phyloP scores from a whole-genome alignment of 2,113 vertebrate species.

The Tenebrosternarchus preto region DNA sequence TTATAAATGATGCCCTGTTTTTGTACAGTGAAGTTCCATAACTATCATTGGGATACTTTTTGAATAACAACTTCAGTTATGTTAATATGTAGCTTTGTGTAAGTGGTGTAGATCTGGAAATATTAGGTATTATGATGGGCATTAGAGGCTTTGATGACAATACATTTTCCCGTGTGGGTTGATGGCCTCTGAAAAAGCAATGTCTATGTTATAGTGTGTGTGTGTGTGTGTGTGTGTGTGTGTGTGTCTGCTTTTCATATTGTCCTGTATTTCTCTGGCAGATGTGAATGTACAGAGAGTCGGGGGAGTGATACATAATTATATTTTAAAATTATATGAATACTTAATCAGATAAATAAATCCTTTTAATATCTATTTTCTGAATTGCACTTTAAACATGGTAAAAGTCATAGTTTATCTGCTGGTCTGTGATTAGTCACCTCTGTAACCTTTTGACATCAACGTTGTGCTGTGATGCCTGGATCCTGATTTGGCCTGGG shows the following conservation, averaged over 20 bases:
- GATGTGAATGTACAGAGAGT: constrained; percentile 45
- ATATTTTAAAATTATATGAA: too few relatives aligned
- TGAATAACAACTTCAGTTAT: background rate
- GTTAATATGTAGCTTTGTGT: background rate
- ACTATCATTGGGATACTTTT: too few relatives aligned
- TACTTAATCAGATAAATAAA: too few relatives aligned
- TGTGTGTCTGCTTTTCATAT: constrained; percentile 36
- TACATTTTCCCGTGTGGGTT: background rate
- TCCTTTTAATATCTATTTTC: too few relatives aligned
- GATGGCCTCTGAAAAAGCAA: too few relatives aligned
- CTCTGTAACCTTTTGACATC: constrained; percentile 9
- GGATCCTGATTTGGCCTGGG: constrained; percentile 11
- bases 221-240: constrained; percentile 28
- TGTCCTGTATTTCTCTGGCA: constrained; percentile 48
- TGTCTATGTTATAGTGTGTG: background rate
- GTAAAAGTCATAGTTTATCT: background rate
- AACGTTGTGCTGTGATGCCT: constrained; percentile 14
- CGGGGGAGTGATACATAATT: background rate
- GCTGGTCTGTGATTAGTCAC: background rate
- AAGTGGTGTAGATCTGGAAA: background rate
- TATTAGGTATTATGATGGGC: background rate
- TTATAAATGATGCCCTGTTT: too few relatives aligned
- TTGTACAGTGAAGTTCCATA: too few relatives aligned
- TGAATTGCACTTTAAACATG: too few relatives aligned
- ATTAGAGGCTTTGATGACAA: background rate